Base-by-base conservation (phyloP, 2,797 vertebrate genomes). In the Myioborus melanocephalus region DNA sequence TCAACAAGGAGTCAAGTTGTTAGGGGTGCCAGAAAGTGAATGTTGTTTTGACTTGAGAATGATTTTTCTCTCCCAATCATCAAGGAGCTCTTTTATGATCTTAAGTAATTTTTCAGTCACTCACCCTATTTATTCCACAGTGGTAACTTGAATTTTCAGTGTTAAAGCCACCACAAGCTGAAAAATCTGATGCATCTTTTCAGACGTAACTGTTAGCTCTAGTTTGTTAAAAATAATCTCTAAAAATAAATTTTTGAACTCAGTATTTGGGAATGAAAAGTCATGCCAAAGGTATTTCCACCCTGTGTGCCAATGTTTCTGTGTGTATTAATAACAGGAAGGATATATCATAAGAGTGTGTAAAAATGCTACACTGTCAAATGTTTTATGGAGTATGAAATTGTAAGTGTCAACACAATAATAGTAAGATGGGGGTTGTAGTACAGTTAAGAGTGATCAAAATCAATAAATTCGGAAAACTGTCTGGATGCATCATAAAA, bases 361-460 rank as follows among this genome's bases (percentile, higher is more conserved):
- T 80, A 91, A 83, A 97, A 96, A 18, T 82, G 77, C 68, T 91
- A 81, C 73, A 47, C 44, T 95, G 87, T 89, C 77, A 93, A 82
- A 64, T 44, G 68, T 66, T 95, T 95, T 85, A 97, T 87, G 90
- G 69, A 93, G 83, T 95, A 93, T 93, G 94, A 96, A 97, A 97
- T 96, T 95, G 50, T 60, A 91, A 71, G 61, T 89, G 93, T 90
- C 92, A 93, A 91, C 56, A 80, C 21, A 65, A 30, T 75, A 93
- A 72, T 35, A 57, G 81, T 49, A 86, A 60, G 15, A 80, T 32
- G 26, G 55, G 49, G 28, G 56, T 41, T 52, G 68, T 34, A 73
- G 32, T 44, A 68, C 12, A 85, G 50, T 60, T 85, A 81, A 83
- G 55, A 87, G 55, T 56, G 47, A 87, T 77, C 77, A 88, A 92